A percentile compares a stretch with the other conserved stretches of the same genome.
Conservation (phyloP, 2,113 vertebrate genomes). For the Zosterops borbonicus region DNA sequence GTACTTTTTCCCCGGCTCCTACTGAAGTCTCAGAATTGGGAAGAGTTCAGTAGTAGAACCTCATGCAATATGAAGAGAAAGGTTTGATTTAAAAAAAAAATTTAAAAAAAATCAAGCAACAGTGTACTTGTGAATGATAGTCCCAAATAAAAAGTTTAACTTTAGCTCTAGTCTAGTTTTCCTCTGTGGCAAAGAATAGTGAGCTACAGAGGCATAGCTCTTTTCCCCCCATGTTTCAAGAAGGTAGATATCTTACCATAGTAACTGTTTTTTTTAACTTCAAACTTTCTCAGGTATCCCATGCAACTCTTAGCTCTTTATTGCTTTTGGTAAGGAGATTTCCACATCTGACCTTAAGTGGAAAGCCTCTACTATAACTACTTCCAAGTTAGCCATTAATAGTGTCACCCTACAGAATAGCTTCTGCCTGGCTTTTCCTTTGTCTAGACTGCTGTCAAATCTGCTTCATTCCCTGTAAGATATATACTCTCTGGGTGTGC, state of each 20-base stretch:
- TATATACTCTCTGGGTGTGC: neutral
- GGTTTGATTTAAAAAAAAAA: neutral
- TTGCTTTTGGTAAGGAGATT: neutral
- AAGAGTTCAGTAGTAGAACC: neutral
- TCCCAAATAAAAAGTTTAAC: neutral
- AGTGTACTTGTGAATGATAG: neutral
- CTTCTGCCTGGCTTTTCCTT: neutral
- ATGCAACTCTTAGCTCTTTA: neutral
- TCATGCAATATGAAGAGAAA: neutral
- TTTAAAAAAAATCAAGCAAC: neutral
- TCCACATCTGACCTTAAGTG: neutral
- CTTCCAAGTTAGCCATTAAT: neutral
- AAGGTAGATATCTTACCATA: neutral
- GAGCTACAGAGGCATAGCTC: neutral
- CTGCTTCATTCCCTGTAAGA: neutral
- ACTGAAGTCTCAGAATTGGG: neutral
- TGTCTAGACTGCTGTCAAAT: neutral
- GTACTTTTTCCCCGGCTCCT: rapidly evolving
- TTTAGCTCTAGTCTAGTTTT: neutral
- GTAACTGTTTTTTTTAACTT: neutral
- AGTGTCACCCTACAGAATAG: neutral
- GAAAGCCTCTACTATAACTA: neutral
- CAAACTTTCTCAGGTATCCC: neutral
- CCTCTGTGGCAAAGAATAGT: neutral
- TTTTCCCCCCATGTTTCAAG: neutral